Percentiles rank a stretch among this genome's conserved stretches.
phyloP scores from a whole-genome alignment of 2,113 vertebrate species.

The Tetrax tetrax region DNA sequence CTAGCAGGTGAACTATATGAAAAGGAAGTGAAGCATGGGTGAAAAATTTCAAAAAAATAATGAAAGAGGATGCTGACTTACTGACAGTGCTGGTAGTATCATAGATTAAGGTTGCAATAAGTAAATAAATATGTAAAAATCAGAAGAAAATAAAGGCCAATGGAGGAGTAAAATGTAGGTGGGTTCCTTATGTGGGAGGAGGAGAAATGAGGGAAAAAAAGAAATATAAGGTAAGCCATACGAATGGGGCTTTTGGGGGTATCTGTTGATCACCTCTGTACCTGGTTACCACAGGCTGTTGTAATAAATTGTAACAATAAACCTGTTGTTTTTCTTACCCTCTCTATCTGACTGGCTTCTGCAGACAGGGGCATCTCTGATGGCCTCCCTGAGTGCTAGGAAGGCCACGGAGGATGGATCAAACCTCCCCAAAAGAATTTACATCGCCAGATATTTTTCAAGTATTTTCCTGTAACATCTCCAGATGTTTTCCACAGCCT shows the following conservation, averaged over 20 bases:
- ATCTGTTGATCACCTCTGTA: not conserved
- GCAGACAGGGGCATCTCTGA: not conserved
- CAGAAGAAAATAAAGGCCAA: not conserved
- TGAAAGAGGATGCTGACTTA: not conserved
- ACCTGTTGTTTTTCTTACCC: not conserved
- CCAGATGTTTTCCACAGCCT: not conserved
- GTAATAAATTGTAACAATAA: not conserved
- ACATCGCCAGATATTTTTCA: not conserved
- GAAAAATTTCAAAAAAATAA: not conserved
- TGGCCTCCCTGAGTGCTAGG: not conserved
- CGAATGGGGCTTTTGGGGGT: not conserved
- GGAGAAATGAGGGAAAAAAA: accelerated
- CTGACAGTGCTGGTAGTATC: not conserved
- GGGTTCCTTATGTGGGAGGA: not conserved
- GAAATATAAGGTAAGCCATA: not conserved
- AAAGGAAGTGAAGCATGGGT: not conserved
- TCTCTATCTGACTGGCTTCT: not conserved
- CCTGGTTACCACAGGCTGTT: not conserved
- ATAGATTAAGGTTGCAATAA: not conserved
- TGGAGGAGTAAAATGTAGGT: not conserved
- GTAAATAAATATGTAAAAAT: not conserved
- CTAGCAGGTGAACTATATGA: not conserved
- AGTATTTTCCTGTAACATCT: not conserved
- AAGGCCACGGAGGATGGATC: not conserved
- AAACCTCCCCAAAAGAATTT: not conserved